These are phyloP conservation scores for Larimichthys crocea DNA, from an alignment of 2,113 vertebrate genomes.

Conservation along the genomic window DNA sequence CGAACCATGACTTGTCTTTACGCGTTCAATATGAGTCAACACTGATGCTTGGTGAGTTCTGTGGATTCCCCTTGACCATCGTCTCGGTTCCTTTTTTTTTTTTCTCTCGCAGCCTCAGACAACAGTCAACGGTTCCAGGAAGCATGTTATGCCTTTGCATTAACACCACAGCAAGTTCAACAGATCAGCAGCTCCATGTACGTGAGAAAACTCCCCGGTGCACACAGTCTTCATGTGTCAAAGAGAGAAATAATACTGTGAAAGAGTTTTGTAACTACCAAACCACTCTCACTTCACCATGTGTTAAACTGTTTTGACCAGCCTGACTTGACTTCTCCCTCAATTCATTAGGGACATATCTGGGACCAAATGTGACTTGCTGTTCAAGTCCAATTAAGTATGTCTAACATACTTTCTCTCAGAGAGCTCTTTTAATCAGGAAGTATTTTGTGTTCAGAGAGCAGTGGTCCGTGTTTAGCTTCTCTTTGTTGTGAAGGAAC, in stretches of 20 bases:
- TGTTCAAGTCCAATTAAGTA: constrained; percentile 99
- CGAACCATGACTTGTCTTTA: not conserved
- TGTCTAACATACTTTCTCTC: not conserved
- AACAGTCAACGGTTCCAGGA: constrained; percentile 98
- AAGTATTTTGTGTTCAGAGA: not conserved
- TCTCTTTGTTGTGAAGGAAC: constrained; percentile 19
- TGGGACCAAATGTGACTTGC: constrained; percentile 99
- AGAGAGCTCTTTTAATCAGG: not conserved
- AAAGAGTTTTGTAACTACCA: not conserved
- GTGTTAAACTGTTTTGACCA: not conserved
- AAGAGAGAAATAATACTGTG: constrained; percentile 5
- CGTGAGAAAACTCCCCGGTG: constrained; percentile 71
- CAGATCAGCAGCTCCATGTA: constrained; percentile 99
- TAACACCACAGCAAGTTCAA: constrained; percentile 98
- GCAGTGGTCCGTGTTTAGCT: not conserved
- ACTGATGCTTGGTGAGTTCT: not conserved
- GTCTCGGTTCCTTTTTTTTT: constrained; percentile 25
- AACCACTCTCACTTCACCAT: not conserved
- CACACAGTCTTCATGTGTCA: not conserved
- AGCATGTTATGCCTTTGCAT: constrained; percentile 97
- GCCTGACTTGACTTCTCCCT: constrained; percentile 13
- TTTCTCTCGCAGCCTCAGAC: constrained; percentile 88
- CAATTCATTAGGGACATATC: constrained; percentile 93
- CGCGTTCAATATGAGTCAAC: not conserved
- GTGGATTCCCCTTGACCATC: constrained; percentile 1